Conservation (phyloP, 1,140 invertebrate genomes). For the Aphaenogaster floridana region DNA sequence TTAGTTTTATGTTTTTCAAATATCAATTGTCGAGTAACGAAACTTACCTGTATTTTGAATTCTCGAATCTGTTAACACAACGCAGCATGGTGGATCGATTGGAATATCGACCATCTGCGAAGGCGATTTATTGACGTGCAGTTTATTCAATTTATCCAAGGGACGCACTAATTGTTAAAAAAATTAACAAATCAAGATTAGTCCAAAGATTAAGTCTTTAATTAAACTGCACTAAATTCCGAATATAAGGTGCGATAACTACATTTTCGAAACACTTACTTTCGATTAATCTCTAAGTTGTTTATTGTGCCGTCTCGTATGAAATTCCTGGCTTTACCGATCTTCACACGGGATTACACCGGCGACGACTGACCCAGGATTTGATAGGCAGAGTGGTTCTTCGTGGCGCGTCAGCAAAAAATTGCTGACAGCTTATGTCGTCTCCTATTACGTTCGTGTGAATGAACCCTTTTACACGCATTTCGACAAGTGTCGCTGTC, state of each 20-base stretch:
- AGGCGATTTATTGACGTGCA: neutral
- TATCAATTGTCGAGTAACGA: neutral
- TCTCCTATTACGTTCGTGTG: conserved; percentile 35
- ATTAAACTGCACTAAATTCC: neutral
- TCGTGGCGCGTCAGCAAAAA: conserved; percentile 64
- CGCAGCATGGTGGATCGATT: conserved; percentile 27
- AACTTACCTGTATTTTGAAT: conserved; percentile 29
- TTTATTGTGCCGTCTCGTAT: neutral
- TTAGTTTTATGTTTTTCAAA: neutral
- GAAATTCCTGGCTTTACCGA: neutral
- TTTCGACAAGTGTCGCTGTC: conserved; percentile 23
- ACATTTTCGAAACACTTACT: conserved; percentile 7
- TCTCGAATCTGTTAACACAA: conserved; percentile 17
- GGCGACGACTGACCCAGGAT: conserved; percentile 50
- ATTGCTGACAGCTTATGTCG: conserved; percentile 52
- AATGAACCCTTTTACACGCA: conserved; percentile 45
- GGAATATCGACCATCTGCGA: conserved; percentile 17
- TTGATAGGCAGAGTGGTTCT: neutral
- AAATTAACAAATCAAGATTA: neutral
- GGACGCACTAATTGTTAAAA: conserved; percentile 32
- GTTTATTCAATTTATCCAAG: neutral
- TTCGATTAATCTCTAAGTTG: neutral
- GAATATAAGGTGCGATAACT: neutral
- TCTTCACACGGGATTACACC: conserved; percentile 39
- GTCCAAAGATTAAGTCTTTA: neutral